Evolutionary conservation across 2,113 vertebrate species (phyloP).

Genomic region (Chamaetylas fuelleborni): DNA sequence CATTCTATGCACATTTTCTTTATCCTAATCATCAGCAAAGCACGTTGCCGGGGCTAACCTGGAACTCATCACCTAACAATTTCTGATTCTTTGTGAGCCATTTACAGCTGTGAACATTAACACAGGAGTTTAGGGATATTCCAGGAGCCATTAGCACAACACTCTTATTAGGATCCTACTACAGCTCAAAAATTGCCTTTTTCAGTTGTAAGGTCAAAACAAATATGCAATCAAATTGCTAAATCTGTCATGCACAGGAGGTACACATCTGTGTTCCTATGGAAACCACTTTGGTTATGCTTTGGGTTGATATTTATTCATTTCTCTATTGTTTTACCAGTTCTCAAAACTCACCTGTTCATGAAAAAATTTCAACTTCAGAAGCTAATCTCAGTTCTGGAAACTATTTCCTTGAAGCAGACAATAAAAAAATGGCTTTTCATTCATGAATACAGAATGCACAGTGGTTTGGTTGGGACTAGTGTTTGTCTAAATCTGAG

Average conservation of each 20-base stretch:
- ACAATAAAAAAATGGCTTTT: neutral
- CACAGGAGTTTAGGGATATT: slow-evolving; percentile 27
- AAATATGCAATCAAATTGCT: slow-evolving; percentile 48
- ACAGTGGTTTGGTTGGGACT: neutral
- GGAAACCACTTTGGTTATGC: slow-evolving; percentile 34
- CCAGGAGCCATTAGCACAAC: slow-evolving; percentile 41
- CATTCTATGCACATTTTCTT: neutral
- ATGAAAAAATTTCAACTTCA: neutral
- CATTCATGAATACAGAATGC: neutral
- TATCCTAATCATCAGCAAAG: neutral
- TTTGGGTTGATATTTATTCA: slow-evolving; percentile 20
- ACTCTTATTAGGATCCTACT: neutral
- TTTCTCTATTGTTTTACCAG: neutral
- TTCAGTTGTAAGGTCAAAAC: slow-evolving; percentile 43
- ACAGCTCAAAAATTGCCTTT: slow-evolving; percentile 31
- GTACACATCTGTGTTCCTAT: slow-evolving; percentile 52
- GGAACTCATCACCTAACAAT: neutral
- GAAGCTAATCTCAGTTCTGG: neutral
- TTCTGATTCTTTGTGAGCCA: neutral
- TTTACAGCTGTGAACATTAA: slow-evolving; percentile 17
- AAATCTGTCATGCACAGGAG: neutral
- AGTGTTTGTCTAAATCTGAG: neutral
- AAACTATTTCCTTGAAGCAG: neutral
- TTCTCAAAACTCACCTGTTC: neutral
- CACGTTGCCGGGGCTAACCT: neutral